Percentiles rank a stretch among this genome's conserved stretches.
Evolutionary conservation across 2,797 vertebrate species (phyloP).

Genomic region (Hapalemur alaotrensis): DNA sequence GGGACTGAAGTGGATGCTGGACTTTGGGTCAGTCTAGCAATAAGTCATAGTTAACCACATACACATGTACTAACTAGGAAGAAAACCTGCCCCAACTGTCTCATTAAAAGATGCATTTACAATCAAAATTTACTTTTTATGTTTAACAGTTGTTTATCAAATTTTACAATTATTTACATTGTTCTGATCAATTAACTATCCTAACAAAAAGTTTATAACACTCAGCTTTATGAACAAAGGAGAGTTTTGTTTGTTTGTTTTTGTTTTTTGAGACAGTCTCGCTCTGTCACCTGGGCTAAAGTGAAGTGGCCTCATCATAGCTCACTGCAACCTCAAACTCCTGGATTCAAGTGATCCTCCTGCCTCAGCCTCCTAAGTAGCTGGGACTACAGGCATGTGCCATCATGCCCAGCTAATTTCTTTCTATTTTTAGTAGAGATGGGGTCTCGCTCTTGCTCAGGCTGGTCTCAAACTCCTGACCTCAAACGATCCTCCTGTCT

Average conservation of each 20-base stretch:
- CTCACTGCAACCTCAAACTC: neutral
- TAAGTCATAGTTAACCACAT: neutral
- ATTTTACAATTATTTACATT: neutral
- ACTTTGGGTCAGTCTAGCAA: neutral
- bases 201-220: neutral
- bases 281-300: neutral
- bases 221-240: neutral
- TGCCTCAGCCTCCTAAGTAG: neutral
- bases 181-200: neutral
- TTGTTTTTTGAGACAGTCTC: neutral
- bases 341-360: neutral
- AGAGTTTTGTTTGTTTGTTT: neutral
- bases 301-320: too few relatives aligned
- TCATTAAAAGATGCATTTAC: neutral
- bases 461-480: neutral
- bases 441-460: neutral
- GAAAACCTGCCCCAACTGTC: neutral
- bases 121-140: neutral
- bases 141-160: conserved; percentile 5
- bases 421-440: neutral
- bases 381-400: neutral
- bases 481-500: neutral
- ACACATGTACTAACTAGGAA: neutral
- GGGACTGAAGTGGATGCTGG: neutral
- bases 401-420: neutral